Conservation (phyloP, 2,888 invertebrate genomes). For the Sinopyrophorus schimmeli region DNA sequence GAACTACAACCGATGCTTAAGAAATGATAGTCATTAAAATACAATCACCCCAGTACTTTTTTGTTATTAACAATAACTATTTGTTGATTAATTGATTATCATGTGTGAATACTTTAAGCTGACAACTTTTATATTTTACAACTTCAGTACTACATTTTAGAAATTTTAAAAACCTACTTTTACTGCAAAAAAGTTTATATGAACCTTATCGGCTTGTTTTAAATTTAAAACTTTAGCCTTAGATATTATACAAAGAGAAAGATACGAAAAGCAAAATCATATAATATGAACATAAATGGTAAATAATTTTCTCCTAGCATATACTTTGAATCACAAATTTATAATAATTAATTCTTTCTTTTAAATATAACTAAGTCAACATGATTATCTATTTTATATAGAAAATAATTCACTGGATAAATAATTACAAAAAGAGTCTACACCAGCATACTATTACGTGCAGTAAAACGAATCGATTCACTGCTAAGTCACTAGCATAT, state of each 20-base stretch:
- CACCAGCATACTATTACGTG: constrained; percentile 35
- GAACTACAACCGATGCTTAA: constrained; percentile 12
- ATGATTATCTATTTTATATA: constrained; percentile 33
- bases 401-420: constrained; percentile 39
- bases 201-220: constrained; percentile 9
- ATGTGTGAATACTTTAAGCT: constrained; percentile 8
- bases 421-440: constrained; percentile 33
- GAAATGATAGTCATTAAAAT: constrained; percentile 10
- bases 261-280: constrained; percentile 15
- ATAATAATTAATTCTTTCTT: constrained; percentile 22
- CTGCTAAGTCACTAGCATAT: constrained; percentile 39
- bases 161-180: constrained; percentile 26
- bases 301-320: constrained; percentile 17
- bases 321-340: constrained; percentile 28
- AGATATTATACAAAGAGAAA: constrained; percentile 13
- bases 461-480: constrained; percentile 35
- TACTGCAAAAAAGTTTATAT: constrained; percentile 16
- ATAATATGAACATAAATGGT: constrained; percentile 12
- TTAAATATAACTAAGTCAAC: constrained; percentile 33
- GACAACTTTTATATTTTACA: constrained; percentile 18
- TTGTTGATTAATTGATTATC: constrained; percentile 9
- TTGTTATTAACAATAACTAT: constrained; percentile 14
- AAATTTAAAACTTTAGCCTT: constrained; percentile 13
- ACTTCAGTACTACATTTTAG: constrained; percentile 22
- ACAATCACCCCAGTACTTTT: constrained; percentile 11